Conservation (phyloP, 35 echinoderm and acorn worm genomes). For the Acanthaster planci region DNA sequence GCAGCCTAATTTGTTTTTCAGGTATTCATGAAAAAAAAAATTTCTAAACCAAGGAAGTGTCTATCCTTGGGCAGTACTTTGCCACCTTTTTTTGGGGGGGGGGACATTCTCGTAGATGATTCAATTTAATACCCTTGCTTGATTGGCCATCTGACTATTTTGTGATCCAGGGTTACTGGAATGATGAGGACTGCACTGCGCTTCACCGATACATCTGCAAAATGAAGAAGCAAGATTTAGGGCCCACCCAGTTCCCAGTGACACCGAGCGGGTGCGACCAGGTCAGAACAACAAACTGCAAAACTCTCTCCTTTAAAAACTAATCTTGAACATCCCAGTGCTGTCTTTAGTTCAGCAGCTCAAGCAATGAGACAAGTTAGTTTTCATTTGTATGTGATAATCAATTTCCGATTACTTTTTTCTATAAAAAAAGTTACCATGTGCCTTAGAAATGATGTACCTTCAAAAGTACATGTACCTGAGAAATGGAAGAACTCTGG, state of each 20-base stretch:
- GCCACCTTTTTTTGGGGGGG: too few relatives aligned
- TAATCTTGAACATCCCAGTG: neutral
- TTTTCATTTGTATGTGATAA: neutral
- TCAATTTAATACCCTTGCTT: too few relatives aligned
- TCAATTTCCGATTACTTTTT: neutral
- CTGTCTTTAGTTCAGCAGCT: neutral
- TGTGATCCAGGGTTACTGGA: constrained; percentile 63
- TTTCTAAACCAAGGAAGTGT: too few relatives aligned
- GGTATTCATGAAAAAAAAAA: too few relatives aligned
- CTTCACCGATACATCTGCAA: constrained; percentile 64
- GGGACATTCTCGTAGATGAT: too few relatives aligned
- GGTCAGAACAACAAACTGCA: constrained; percentile 36
- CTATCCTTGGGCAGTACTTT: too few relatives aligned
- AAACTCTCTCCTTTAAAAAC: neutral
- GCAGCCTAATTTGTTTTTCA: too few relatives aligned
- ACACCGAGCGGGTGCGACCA: constrained; percentile 66
- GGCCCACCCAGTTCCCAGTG: constrained; percentile 57
- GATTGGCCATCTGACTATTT: too few relatives aligned
- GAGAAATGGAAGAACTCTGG: too few relatives aligned
- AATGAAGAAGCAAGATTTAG: constrained; percentile 63
- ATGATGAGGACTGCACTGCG: constrained; percentile 57
- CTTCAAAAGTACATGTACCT: too few relatives aligned
- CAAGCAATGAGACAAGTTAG: neutral
- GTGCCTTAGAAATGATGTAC: too few relatives aligned
- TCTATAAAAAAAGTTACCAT: neutral